Conservation (phyloP, 2,113 vertebrate species). For the Numenius arquata region DNA sequence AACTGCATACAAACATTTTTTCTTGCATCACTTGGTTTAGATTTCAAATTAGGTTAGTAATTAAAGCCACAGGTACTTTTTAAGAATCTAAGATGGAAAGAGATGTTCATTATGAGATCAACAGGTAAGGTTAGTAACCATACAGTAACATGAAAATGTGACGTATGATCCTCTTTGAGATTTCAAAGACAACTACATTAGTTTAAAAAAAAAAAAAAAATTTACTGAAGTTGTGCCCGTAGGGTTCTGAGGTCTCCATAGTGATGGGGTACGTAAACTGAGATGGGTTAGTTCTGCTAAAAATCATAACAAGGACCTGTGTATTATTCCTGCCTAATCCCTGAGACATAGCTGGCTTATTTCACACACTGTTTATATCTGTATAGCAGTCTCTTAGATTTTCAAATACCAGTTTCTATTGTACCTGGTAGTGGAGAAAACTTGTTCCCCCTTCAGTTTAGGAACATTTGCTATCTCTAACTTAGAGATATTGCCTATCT, state of each 20-base stretch:
- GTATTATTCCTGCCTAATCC: background rate
- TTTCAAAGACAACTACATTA: background rate
- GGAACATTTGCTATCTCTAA: constrained; percentile 60
- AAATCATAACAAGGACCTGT: background rate
- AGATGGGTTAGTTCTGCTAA: background rate
- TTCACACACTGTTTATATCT: background rate
- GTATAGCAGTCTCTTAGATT: background rate
- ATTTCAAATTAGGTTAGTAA: background rate
- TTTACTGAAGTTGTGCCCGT: background rate
- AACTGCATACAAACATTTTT: background rate
- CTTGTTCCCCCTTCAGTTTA: background rate
- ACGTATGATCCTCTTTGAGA: background rate
- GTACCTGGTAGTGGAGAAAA: background rate
- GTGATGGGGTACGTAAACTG: background rate
- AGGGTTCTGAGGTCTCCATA: background rate
- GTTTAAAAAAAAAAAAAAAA: background rate
- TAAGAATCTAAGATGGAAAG: background rate
- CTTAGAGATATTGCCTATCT: constrained; percentile 67
- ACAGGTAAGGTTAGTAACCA: background rate
- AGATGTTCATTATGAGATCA: background rate
- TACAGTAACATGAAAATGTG: background rate
- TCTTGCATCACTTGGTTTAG: background rate
- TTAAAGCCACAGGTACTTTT: background rate
- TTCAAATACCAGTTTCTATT: background rate
- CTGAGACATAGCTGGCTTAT: background rate